phyloP scores from a whole-genome alignment of 2,113 vertebrate species.

The Orthonyx spaldingii region DNA sequence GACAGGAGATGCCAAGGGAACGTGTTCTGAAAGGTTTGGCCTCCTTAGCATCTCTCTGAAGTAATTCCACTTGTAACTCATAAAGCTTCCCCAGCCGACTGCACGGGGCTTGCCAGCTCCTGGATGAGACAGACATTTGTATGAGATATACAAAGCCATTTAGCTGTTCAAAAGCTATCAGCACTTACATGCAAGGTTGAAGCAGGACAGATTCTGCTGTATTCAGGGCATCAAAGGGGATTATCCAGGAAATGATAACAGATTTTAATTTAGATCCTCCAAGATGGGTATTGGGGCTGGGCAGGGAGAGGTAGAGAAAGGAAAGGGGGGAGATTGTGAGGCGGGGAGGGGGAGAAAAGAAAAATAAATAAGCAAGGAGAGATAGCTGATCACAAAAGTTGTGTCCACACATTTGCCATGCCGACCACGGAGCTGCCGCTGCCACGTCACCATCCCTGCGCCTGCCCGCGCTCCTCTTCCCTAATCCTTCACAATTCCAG shows the following conservation, averaged over 20 bases:
- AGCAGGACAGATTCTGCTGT: conserved; percentile 61
- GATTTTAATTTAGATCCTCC: conserved; percentile 81
- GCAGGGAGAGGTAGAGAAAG: neutral
- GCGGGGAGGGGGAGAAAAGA: neutral
- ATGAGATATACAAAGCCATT: conserved; percentile 66
- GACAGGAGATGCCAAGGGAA: neutral
- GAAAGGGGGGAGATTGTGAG: neutral
- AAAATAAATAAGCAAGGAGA: neutral
- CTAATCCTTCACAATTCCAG: neutral
- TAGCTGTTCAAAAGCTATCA: conserved; percentile 69
- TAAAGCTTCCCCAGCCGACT: conserved; percentile 41
- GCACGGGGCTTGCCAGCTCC: conserved; percentile 21
- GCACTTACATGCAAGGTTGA: conserved; percentile 56
- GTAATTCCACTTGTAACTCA: conserved; percentile 54
- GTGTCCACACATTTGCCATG: neutral
- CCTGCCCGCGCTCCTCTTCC: rapidly evolving
- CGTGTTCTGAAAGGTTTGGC: neutral
- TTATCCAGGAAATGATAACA: conserved; percentile 72
- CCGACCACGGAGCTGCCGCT: neutral
- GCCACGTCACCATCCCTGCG: neutral
- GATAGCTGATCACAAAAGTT: neutral
- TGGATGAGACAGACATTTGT: conserved; percentile 51
- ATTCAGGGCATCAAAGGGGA: conserved; percentile 72
- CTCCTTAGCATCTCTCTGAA: conserved; percentile 35
- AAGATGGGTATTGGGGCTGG: conserved; percentile 33